Conservation (phyloP, 1,140 invertebrate genomes). For the Macrocentrus cingulum region DNA sequence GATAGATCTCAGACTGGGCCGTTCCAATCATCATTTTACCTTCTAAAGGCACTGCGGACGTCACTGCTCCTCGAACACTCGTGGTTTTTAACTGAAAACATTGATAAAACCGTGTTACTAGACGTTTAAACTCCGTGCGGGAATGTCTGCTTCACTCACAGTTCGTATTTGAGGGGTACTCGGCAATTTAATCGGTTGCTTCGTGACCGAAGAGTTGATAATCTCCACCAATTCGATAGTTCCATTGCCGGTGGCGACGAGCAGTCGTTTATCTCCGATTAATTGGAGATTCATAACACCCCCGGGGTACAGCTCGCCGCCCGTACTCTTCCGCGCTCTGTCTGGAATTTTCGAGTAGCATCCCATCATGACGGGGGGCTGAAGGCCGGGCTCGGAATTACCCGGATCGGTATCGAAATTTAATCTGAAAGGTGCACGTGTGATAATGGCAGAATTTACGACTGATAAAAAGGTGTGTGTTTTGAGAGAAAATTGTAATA, state of each 20-base stretch:
- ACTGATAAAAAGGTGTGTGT: no score
- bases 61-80: conserved; percentile 66
- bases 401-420: conserved; percentile 66
- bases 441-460: conserved; percentile 27
- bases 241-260: conserved; percentile 84
- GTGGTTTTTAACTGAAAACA: conserved; percentile 54
- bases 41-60: conserved; percentile 65
- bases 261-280: conserved; percentile 62
- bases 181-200: conserved; percentile 37
- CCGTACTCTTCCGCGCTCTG: conserved; percentile 44
- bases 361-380: conserved; percentile 66
- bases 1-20: conserved; percentile 78
- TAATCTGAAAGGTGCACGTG: conserved; percentile 48
- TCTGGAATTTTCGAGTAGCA: conserved; percentile 67
- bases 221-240: conserved; percentile 72
- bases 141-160: not conserved
- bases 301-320: conserved; percentile 56
- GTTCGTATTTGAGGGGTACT: conserved; percentile 61
- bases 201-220: conserved; percentile 25
- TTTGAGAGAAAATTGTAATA: conserved; percentile 58
- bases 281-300: conserved; percentile 71
- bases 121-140: not conserved
- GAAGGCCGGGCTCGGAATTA: conserved; percentile 54
- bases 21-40: conserved; percentile 71
- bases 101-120: not conserved